Base-by-base conservation (phyloP, 2,113 vertebrate species). In the Datnioides undecimradiatus region DNA sequence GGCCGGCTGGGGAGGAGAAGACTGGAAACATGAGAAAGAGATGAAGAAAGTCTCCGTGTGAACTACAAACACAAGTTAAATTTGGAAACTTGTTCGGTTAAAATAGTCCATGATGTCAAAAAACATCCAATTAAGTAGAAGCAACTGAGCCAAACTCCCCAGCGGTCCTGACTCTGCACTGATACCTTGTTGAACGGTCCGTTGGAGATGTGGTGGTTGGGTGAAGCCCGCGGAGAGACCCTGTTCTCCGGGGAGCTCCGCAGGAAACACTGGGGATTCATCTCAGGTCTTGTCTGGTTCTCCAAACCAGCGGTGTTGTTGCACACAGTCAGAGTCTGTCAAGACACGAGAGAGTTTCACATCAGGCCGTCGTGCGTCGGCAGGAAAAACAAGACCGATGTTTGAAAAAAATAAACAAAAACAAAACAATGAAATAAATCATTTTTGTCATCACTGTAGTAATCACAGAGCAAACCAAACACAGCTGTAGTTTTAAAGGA, bases 181-280 rank as follows among this genome's bases (percentile, higher is more conserved):
- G 33, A 12, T 95, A 98, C 98, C 97, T 98, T 97, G 78, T 55
- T 95, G 67, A 95, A 85, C 0, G 95, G 93, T 69, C 97, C 96
- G 5, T 99, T 98, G 59, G 96, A 93, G 82, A 96, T 87, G 65
- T 93, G 73, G 11, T 92, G 79, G 92, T 94, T 57, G 91, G 95
- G 74, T 54, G 93, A 83, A 8, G 91, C 86, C 85, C 90, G 86
- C 66, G 75, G 51, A 91, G 96, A 89, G 88, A 90, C 36, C 58
- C 90, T 82, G 40, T 84, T 90, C 66, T 92, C 95, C 70, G 95
- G 82, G 10, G 94, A 91, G 76, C 92, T 95, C 80, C 87, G 96
- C 58, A 96, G 90, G 76, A 97, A 98, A 87, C 95, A 88, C 79
- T 96, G 97, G 12, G 85, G 63, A 81, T 91, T 96, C 31, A 93